A percentile compares a stretch with the other conserved stretches of the same genome.
These are phyloP conservation scores for Dendroctonus valens DNA, from an alignment of 1,140 invertebrate species.

Conservation along the genomic window DNA sequence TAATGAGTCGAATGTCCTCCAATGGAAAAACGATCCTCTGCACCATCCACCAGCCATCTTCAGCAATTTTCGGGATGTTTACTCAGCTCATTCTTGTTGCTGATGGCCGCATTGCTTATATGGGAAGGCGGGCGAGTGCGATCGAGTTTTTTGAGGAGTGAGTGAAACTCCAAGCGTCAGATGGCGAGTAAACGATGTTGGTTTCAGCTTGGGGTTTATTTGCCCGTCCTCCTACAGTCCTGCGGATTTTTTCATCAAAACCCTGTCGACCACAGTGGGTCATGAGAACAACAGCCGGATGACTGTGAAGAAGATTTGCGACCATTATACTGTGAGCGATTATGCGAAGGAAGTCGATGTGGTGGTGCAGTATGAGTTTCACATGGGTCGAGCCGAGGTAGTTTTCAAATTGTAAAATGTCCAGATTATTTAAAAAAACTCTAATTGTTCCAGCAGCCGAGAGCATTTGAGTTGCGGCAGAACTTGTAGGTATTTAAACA, in stretches of 20 bases:
- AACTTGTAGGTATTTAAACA: conserved; percentile 33
- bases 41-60: conserved; percentile 97
- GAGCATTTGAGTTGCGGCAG: conserved; percentile 37
- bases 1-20: conserved; percentile 65
- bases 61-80: conserved; percentile 86
- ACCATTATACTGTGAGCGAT: conserved; percentile 74
- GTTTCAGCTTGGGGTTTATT: conserved; percentile 67
- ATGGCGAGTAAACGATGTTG: not conserved
- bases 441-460: conserved; percentile 34
- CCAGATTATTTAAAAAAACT: not conserved
- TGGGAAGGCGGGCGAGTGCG: conserved; percentile 73
- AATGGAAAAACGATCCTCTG: conserved; percentile 85
- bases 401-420: not conserved
- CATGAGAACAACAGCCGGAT: conserved; percentile 65
- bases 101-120: conserved; percentile 86
- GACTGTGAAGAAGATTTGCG: conserved; percentile 70
- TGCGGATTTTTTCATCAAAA: conserved; percentile 88
- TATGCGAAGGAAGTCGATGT: conserved; percentile 72
- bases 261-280: conserved; percentile 76
- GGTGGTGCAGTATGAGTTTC: conserved; percentile 65
- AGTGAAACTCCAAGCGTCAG: not conserved
- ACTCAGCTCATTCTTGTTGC: conserved; percentile 82
- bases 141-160: conserved; percentile 78
- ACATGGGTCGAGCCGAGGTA: conserved; percentile 54
- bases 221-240: conserved; percentile 86